phyloP scores from a whole-genome alignment of 1,140 invertebrate species.

The Musca vetustissima region DNA sequence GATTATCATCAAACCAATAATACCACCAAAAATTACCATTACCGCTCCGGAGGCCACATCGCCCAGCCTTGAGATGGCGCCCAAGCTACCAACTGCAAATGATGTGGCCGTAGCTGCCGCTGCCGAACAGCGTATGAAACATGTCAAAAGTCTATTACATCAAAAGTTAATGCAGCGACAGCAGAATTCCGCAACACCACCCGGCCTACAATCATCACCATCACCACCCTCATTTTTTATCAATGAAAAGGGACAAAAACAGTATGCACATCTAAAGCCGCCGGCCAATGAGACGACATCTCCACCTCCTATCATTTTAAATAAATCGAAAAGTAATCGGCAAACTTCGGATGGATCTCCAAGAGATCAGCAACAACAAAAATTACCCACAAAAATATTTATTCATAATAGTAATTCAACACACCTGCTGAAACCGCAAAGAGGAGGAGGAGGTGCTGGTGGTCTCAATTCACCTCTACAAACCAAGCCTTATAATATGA shows the following conservation, averaged over 20 bases:
- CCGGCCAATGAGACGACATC: not conserved
- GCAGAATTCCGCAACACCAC: not conserved
- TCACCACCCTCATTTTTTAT: not conserved
- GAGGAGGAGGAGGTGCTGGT: too few relatives aligned
- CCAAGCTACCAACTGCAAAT: conserved; percentile 17
- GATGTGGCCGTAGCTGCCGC: not conserved
- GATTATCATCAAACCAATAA: conserved; percentile 1
- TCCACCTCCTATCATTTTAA: too few relatives aligned
- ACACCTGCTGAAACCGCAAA: too few relatives aligned
- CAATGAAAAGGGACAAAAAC: not conserved
- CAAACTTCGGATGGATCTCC: too few relatives aligned
- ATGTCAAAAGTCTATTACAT: conserved; percentile 42
- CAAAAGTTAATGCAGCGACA: conserved; percentile 15
- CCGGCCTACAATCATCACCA: too few relatives aligned
- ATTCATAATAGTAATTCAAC: too few relatives aligned
- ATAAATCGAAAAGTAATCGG: too few relatives aligned
- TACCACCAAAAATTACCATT: conserved; percentile 31
- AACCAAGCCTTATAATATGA: too few relatives aligned
- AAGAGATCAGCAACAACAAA: too few relatives aligned
- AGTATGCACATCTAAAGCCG: not conserved
- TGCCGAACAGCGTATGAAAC: conserved; percentile 29
- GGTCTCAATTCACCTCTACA: too few relatives aligned
- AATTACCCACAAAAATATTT: too few relatives aligned
- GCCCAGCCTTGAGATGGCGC: not conserved
- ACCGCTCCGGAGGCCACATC: conserved; percentile 6